A percentile compares a stretch with the other conserved stretches of the same genome.
Conservation (phyloP, 2,113 vertebrate genomes). For the Phrynosoma platyrhinos region DNA sequence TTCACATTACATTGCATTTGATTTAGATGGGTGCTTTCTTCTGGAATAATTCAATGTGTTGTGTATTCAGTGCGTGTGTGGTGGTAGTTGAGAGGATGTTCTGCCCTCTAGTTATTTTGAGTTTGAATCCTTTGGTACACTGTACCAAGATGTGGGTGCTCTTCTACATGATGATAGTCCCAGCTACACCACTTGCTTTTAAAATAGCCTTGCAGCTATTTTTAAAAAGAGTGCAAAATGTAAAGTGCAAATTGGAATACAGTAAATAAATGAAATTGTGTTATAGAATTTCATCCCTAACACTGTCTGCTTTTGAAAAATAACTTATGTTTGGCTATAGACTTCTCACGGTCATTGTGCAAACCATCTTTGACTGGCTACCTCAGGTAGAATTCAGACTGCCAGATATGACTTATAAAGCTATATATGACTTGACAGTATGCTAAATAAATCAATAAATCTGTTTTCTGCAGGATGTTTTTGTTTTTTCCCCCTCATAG, state of each 20-base stretch:
- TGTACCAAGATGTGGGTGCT: neutral
- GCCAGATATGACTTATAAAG: no score
- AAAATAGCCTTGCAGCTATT: neutral
- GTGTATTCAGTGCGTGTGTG: no score
- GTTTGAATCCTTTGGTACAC: neutral
- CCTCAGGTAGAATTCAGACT: no score
- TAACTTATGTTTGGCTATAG: neutral
- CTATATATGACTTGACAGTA: no score
- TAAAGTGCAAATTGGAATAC: neutral
- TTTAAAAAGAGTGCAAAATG: neutral
- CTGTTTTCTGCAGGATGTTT: neutral
- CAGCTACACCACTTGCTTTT: neutral
- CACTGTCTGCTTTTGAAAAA: neutral
- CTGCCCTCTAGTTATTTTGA: neutral
- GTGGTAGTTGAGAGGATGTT: no score
- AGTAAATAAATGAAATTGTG: neutral
- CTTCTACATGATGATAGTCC: neutral
- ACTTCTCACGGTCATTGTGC: neutral
- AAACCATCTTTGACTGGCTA: neutral
- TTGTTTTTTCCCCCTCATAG: neutral
- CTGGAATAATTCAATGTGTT: neutral
- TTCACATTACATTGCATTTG: neutral
- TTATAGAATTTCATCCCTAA: neutral
- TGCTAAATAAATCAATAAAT: neutral
- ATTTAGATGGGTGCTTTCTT: neutral